phyloP scores from a whole-genome alignment of 1,140 invertebrate species.

The Varroa destructor region DNA sequence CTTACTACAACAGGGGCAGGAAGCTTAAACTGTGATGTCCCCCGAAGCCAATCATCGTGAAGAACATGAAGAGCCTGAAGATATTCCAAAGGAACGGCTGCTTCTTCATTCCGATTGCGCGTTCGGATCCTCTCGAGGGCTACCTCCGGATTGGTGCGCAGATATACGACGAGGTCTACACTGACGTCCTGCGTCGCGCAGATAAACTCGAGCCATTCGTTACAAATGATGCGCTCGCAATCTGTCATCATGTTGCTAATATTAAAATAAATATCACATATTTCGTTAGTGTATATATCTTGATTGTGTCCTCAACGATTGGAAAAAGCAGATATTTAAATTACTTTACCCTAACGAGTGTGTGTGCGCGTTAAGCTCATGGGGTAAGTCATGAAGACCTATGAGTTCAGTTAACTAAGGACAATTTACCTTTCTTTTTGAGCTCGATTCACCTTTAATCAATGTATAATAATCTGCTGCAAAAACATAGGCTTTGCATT shows the following conservation, averaged over 20 bases:
- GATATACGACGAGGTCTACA: conserved; percentile 19
- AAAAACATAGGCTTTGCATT: too few relatives aligned
- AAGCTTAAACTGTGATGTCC: conserved; percentile 6
- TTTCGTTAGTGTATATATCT: too few relatives aligned
- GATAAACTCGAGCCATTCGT: conserved; percentile 24
- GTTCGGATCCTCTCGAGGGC: not conserved
- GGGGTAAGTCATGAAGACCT: too few relatives aligned
- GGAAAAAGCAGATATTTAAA: too few relatives aligned
- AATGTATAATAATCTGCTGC: too few relatives aligned
- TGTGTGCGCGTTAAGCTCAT: too few relatives aligned
- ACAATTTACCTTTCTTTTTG: too few relatives aligned
- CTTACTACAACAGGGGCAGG: conserved; percentile 18
- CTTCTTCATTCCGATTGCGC: conserved; percentile 1
- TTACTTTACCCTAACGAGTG: too few relatives aligned
- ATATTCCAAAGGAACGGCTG: conserved; percentile 3
- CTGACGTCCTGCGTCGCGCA: conserved; percentile 3
- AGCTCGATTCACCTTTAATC: too few relatives aligned
- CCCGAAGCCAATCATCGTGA: conserved; percentile 24
- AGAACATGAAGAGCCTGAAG: conserved; percentile 12
- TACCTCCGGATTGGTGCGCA: not conserved
- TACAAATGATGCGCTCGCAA: conserved; percentile 17
- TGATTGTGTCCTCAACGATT: too few relatives aligned
- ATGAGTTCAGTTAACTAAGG: too few relatives aligned
- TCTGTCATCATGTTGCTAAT: conserved; percentile 21
- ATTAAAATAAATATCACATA: not conserved